These are phyloP conservation scores for Coluber constrictor DNA, from an alignment of 2,797 vertebrate genomes.

Conservation along the genomic window DNA sequence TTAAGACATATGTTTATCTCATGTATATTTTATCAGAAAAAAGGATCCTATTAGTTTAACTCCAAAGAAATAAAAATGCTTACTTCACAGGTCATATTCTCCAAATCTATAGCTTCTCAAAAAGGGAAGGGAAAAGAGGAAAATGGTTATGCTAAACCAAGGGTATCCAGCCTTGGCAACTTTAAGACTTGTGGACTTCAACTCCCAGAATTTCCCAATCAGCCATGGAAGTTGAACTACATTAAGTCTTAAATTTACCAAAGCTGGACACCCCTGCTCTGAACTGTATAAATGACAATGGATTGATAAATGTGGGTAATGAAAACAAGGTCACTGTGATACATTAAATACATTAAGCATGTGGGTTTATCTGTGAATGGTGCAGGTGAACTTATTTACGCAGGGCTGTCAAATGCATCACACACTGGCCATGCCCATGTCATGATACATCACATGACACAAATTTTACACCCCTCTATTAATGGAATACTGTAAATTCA, in stretches of 20 bases:
- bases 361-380: background rate
- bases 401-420: no score
- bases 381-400: background rate
- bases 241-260: background rate
- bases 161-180: background rate
- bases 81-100: rapidly evolving
- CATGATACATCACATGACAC: no score
- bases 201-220: background rate
- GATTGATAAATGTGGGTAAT: background rate
- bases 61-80: background rate
- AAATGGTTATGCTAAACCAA: background rate
- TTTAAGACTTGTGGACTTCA: background rate
- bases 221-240: background rate
- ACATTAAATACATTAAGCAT: background rate
- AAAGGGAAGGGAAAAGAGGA: background rate
- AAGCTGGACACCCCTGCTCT: background rate
- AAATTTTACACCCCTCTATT: background rate
- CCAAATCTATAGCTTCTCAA: rapidly evolving
- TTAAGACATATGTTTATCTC: background rate
- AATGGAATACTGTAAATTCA: constrained; percentile 5
- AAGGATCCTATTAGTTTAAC: background rate
- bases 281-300: background rate
- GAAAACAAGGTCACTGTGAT: background rate
- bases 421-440: no score
- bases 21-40: constrained; percentile 14